A percentile compares a stretch with the other conserved stretches of the same genome.
Evolutionary conservation across 2,113 vertebrate genomes (phyloP).

Genomic region (Numida meleagris): DNA sequence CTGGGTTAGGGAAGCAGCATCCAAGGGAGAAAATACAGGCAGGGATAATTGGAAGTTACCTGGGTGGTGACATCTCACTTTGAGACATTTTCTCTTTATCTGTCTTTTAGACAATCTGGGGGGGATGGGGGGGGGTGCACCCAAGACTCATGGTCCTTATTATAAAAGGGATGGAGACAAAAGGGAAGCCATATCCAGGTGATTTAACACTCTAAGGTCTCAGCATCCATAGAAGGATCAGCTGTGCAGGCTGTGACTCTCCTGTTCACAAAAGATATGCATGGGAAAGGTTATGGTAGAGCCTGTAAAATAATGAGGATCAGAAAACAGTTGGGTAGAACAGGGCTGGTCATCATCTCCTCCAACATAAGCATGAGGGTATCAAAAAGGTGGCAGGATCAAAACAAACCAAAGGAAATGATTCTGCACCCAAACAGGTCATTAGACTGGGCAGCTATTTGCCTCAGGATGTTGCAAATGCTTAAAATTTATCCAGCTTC

Average conservation of each 20-base stretch:
- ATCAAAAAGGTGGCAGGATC: neutral
- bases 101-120: neutral
- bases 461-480: slow-evolving; percentile 31
- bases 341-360: neutral
- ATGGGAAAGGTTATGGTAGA: neutral
- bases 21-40: neutral
- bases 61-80: neutral
- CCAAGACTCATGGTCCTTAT: neutral
- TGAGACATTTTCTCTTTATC: neutral
- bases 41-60: neutral
- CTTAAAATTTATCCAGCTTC: neutral
- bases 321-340: neutral
- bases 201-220: neutral
- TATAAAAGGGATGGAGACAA: neutral
- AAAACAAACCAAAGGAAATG: slow-evolving; percentile 23
- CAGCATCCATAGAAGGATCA: neutral
- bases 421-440: neutral
- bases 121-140: accelerated
- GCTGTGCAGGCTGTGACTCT: neutral
- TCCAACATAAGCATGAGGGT: neutral
- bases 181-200: neutral
- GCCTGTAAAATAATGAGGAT: neutral
- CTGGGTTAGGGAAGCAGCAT: neutral
- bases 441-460: neutral
- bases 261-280: neutral